Evolutionary conservation across 2,113 vertebrate species (phyloP).

Genomic region (Neotragus moschatus): DNA sequence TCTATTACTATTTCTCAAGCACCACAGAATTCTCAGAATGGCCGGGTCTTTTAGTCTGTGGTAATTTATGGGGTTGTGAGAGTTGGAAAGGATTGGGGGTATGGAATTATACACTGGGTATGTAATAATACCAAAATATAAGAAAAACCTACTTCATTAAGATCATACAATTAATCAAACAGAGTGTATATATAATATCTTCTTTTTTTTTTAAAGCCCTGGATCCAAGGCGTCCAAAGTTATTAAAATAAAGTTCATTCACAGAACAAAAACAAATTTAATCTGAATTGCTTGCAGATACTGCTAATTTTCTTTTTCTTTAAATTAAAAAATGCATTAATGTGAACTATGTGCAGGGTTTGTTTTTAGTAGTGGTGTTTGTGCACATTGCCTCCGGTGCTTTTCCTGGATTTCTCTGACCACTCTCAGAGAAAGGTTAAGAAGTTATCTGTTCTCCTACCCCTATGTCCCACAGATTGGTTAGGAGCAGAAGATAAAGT

Average conservation of each 20-base stretch:
- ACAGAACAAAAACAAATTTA: conserved; percentile 92
- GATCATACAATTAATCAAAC: conserved; percentile 93
- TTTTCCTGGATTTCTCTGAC: conserved; percentile 73
- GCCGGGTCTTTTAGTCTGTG: conserved; percentile 23
- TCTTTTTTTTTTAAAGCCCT: conserved; percentile 89
- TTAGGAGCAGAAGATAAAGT: conserved; percentile 38
- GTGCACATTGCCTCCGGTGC: conserved; percentile 83
- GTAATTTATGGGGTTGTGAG: conserved; percentile 17
- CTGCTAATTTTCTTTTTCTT: conserved; percentile 90
- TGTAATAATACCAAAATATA: conserved; percentile 89
- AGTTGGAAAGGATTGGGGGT: conserved; percentile 32
- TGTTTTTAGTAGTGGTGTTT: conserved; percentile 85
- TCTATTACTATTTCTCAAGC: conserved; percentile 62
- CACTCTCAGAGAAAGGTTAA: conserved; percentile 45
- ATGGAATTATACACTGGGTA: conserved; percentile 84
- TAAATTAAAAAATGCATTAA: conserved; percentile 90
- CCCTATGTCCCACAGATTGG: conserved; percentile 24
- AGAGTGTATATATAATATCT: conserved; percentile 87
- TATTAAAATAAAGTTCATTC: conserved; percentile 92
- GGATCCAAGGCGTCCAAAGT: conserved; percentile 89
- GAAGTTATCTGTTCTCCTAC: conserved; percentile 62
- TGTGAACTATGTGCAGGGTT: conserved; percentile 88
- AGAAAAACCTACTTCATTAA: conserved; percentile 88
- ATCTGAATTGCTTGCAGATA: conserved; percentile 91
- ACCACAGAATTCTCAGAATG: conserved; percentile 65